phyloP scores from a whole-genome alignment of 1,140 invertebrate genomes.

The Gryllus bimaculatus region DNA sequence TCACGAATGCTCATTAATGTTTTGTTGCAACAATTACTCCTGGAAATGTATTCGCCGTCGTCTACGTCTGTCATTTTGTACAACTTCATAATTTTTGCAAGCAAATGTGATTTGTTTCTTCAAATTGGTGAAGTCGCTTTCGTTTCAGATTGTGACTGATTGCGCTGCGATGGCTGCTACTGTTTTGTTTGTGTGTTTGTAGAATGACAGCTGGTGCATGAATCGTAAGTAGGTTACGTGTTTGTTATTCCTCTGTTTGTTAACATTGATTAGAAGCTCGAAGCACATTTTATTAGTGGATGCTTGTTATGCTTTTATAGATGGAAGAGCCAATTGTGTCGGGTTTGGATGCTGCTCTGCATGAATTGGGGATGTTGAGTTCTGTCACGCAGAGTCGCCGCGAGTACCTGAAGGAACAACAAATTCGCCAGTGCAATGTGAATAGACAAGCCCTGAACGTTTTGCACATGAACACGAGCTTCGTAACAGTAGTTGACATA shows the following conservation, averaged over 20 bases:
- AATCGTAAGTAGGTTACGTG: neutral
- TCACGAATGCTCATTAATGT: too few relatives aligned
- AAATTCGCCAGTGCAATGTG: slow-evolving; percentile 14
- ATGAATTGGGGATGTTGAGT: slow-evolving; percentile 46
- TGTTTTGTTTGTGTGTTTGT: neutral
- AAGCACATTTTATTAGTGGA: neutral
- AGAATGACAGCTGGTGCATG: neutral
- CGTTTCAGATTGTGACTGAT: too few relatives aligned
- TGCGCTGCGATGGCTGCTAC: too few relatives aligned
- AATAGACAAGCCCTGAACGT: slow-evolving; percentile 32
- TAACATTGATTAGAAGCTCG: neutral
- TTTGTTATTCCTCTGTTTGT: neutral
- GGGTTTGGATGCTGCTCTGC: slow-evolving; percentile 40
- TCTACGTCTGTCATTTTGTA: too few relatives aligned
- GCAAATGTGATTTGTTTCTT: too few relatives aligned
- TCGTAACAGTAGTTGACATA: slow-evolving; percentile 45
- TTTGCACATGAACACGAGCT: slow-evolving; percentile 43
- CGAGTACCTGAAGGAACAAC: slow-evolving; percentile 41
- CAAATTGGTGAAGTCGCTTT: too few relatives aligned
- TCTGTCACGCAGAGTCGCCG: slow-evolving; percentile 42
- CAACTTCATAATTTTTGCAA: too few relatives aligned
- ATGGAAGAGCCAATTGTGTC: neutral
- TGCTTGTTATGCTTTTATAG: neutral
- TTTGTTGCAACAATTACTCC: too few relatives aligned
- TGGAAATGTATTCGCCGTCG: too few relatives aligned